Evolutionary conservation across 1,140 invertebrate species (phyloP).

Genomic region (Hestina assimilis): DNA sequence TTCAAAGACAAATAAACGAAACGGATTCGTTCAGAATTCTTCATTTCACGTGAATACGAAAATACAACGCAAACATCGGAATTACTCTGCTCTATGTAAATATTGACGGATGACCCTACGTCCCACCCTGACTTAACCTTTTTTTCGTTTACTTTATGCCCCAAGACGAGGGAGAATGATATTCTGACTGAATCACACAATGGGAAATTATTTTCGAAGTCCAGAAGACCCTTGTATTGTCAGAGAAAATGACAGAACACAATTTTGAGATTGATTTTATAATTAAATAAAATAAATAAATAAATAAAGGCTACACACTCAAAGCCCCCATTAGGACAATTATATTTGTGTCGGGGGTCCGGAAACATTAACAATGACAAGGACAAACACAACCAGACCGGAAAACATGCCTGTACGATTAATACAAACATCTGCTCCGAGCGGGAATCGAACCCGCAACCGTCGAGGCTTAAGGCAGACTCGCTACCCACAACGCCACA

Average conservation of each 20-base stretch:
- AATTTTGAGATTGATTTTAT: no score
- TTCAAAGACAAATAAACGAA: conserved; percentile 21
- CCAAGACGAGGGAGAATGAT: conserved; percentile 17
- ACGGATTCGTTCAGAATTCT: conserved; percentile 18
- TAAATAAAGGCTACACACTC: no score
- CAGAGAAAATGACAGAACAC: conserved; percentile 4
- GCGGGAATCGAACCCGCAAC: no score
- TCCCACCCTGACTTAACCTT: conserved; percentile 31
- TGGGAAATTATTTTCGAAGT: conserved; percentile 9
- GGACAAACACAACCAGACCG: no score
- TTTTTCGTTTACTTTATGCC: conserved; percentile 32
- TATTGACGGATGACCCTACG: conserved; percentile 38
- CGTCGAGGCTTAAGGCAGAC: no score
- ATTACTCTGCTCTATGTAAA: conserved; percentile 36
- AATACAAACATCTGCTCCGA: no score
- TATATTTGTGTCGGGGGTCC: no score
- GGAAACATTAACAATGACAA: no score
- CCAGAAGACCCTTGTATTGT: not conserved
- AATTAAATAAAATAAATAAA: no score
- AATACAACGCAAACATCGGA: conserved; percentile 37
- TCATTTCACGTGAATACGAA: conserved; percentile 25
- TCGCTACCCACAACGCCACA: no score
- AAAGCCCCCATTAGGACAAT: no score
- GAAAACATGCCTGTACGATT: no score
- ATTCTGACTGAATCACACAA: conserved; percentile 23